Evolutionary conservation across 2,888 invertebrate genomes (phyloP).

Genomic region (Mesochorus sp.): DNA sequence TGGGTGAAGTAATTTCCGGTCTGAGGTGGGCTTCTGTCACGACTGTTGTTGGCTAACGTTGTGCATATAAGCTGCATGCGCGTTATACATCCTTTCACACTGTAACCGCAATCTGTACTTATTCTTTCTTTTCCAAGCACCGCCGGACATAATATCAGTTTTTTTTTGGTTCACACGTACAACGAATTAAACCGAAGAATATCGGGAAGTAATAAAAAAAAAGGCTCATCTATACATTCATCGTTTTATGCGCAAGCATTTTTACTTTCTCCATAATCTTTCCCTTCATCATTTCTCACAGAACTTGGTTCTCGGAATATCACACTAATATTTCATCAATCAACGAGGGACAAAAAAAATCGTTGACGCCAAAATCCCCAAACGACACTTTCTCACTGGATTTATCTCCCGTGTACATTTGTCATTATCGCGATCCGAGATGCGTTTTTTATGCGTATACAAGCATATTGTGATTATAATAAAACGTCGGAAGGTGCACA

Average conservation of each 20-base stretch:
- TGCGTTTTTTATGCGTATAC: neutral
- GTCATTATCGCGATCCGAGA: conserved; percentile 36
- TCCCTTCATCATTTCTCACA: neutral
- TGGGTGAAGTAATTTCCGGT: conserved; percentile 53
- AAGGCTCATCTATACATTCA: no score
- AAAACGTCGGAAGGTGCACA: neutral
- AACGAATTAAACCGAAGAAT: neutral
- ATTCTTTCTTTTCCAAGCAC: neutral
- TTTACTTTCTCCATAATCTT: neutral
- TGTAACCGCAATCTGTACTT: neutral
- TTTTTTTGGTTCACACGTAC: neutral
- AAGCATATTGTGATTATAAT: conserved; percentile 15
- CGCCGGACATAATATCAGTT: neutral
- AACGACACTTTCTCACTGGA: conserved; percentile 3
- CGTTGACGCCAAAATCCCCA: conserved; percentile 20
- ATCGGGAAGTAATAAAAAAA: neutral
- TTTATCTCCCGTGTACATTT: conserved; percentile 21
- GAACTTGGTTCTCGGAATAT: neutral
- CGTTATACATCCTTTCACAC: neutral
- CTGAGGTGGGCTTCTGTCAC: neutral
- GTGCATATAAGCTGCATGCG: neutral
- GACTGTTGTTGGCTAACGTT: neutral
- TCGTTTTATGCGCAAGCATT: neutral
- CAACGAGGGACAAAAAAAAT: conserved; percentile 15
- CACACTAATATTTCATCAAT: conserved; percentile 33